Evolutionary conservation across 2,113 vertebrate genomes (phyloP).

Genomic region (Eulemur macaco): DNA sequence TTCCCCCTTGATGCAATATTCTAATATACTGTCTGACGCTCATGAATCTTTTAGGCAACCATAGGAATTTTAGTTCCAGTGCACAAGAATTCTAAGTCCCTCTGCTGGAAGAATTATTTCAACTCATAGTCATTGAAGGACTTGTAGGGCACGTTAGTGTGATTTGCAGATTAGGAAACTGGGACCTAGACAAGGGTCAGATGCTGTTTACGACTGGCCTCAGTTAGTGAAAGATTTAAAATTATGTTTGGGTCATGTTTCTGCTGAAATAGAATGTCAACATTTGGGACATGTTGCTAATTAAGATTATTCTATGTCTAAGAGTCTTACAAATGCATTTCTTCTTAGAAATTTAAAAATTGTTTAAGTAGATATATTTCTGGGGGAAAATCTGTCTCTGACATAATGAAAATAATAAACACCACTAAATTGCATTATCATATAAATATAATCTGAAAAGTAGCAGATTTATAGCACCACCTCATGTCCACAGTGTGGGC

Average conservation of each 20-base stretch:
- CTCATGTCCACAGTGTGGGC: background rate
- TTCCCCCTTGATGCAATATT: background rate
- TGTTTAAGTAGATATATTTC: background rate
- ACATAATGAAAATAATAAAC: conserved; percentile 13
- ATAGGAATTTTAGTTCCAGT: background rate
- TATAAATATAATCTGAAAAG: background rate
- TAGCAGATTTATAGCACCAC: background rate
- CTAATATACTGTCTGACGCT: background rate
- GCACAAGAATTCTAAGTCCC: background rate
- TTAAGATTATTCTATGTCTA: conserved; percentile 16
- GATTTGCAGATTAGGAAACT: background rate
- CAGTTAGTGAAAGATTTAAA: conserved; percentile 1
- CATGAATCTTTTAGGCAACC: conserved; percentile 1
- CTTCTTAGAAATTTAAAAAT: background rate
- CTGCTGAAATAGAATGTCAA: background rate
- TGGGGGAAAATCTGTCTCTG: background rate
- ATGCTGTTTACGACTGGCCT: background rate
- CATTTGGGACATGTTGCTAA: background rate
- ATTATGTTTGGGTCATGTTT: background rate
- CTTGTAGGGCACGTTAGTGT: background rate
- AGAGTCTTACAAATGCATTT: background rate
- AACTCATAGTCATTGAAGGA: background rate
- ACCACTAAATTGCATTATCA: background rate
- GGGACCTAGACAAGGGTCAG: background rate
- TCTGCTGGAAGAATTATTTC: conserved; percentile 17